Conservation (phyloP, 1,140 invertebrate species). For the Zophobas atratus region DNA sequence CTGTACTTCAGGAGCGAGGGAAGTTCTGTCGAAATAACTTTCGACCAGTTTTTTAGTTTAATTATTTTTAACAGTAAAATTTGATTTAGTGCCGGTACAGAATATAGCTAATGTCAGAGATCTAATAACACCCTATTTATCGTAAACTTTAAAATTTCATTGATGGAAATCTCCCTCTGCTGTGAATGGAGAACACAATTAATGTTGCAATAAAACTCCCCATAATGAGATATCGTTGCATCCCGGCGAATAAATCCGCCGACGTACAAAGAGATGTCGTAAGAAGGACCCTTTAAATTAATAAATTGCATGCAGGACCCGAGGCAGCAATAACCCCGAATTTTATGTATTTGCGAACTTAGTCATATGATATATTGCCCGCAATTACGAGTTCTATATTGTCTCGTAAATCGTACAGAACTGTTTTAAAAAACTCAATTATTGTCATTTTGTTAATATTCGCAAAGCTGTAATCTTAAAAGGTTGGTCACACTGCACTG, state of each 20-base stretch:
- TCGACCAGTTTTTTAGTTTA: too few species aligned
- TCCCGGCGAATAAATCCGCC: slow-evolving; percentile 46
- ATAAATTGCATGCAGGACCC: slow-evolving; percentile 60
- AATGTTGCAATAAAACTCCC: slow-evolving; percentile 56
- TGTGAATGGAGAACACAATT: slow-evolving; percentile 47
- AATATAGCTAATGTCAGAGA: slow-evolving; percentile 11
- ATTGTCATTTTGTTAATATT: neutral
- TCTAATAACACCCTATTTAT: slow-evolving; percentile 8
- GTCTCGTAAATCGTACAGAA: slow-evolving; percentile 49
- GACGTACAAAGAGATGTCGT: slow-evolving; percentile 36
- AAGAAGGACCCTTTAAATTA: slow-evolving; percentile 59
- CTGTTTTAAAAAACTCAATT: slow-evolving; percentile 9
- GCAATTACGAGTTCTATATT: slow-evolving; percentile 56
- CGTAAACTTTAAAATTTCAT: slow-evolving; percentile 36
- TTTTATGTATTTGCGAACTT: slow-evolving; percentile 63
- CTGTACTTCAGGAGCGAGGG: too few species aligned
- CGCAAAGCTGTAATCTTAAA: too few species aligned
- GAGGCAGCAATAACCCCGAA: slow-evolving; percentile 60
- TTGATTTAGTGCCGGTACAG: neutral
- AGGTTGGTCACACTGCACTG: neutral
- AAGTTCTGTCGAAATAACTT: too few species aligned
- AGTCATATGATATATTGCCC: slow-evolving; percentile 60
- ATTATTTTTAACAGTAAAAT: neutral
- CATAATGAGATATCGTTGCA: slow-evolving; percentile 37
- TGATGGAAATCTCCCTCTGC: slow-evolving; percentile 20